Conservation (phyloP, 2,113 vertebrate species). For the Indicator maculatus region DNA sequence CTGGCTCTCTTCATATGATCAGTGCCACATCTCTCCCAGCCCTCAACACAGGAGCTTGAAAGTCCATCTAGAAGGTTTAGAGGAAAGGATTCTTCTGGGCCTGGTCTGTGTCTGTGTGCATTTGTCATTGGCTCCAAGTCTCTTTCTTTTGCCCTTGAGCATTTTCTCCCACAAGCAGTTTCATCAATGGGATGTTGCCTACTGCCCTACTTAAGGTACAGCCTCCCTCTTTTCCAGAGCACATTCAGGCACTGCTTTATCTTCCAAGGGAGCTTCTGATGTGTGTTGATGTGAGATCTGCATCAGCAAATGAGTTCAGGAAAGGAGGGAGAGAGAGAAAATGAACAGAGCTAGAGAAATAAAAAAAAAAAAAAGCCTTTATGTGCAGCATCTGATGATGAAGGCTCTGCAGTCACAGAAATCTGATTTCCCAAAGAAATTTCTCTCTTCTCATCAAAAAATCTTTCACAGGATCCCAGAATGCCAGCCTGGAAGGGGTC, state of each 20-base stretch:
- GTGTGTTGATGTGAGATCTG: not conserved
- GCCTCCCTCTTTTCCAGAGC: not conserved
- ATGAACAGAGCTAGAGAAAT: not conserved
- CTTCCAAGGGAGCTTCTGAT: not conserved
- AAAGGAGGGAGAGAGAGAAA: not conserved
- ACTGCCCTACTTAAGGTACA: not conserved
- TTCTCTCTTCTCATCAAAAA: not conserved
- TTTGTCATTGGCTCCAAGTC: not conserved
- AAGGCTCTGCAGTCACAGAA: not conserved
- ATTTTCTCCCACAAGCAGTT: not conserved
- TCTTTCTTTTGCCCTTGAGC: not conserved
- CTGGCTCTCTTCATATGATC: not conserved
- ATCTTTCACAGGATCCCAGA: not conserved
- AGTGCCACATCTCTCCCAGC: not conserved
- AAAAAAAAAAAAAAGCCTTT: not conserved
- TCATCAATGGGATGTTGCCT: not conserved
- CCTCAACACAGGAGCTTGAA: not conserved
- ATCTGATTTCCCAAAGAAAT: not conserved
- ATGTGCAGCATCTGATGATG: not conserved
- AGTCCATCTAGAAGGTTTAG: not conserved
- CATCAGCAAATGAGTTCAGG: not conserved
- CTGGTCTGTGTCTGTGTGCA: not conserved
- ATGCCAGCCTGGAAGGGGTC: not conserved
- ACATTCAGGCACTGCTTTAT: not conserved
- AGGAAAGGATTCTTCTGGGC: not conserved